Conservation (phyloP, 2,888 invertebrate species). For the Tinea pellionella region DNA sequence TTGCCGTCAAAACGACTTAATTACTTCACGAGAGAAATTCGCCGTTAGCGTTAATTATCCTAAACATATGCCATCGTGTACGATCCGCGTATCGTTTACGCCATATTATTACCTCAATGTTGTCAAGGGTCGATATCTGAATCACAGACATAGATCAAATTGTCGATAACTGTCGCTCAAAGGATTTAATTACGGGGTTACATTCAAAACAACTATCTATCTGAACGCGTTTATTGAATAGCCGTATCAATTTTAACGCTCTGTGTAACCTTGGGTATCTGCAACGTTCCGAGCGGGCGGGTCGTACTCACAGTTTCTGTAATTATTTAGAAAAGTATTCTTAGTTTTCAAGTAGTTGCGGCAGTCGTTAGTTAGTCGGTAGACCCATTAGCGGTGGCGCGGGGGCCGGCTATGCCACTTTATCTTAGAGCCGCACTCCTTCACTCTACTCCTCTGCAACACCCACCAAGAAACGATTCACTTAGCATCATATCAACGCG, state of each 20-base stretch:
- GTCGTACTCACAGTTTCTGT: background rate
- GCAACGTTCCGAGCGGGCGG: background rate
- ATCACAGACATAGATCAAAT: background rate
- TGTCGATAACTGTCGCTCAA: background rate
- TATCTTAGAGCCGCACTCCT: conserved; percentile 28
- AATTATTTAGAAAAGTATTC: conserved; percentile 13
- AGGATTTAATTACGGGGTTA: background rate
- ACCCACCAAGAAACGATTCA: conserved; percentile 1
- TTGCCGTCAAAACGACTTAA: conserved; percentile 56
- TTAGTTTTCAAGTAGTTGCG: conserved; percentile 32
- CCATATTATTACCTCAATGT: background rate
- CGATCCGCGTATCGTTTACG: conserved; percentile 7
- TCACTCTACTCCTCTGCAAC: conserved; percentile 27
- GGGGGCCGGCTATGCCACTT: conserved; percentile 26
- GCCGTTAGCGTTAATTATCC: conserved; percentile 35
- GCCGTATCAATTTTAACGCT: background rate
- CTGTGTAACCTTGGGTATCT: background rate
- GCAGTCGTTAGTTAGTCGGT: conserved; percentile 46
- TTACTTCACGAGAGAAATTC: conserved; percentile 44
- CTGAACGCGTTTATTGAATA: conserved; percentile 1
- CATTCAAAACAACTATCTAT: background rate
- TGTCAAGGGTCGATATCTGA: background rate
- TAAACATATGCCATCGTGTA: conserved; percentile 20
- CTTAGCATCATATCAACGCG: background rate
- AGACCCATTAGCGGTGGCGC: conserved; percentile 31